A percentile compares a stretch with the other conserved stretches of the same genome.
These are phyloP conservation scores for Hippoglossus hippoglossus DNA, from an alignment of 2,797 vertebrate genomes.

Conservation along the genomic window DNA sequence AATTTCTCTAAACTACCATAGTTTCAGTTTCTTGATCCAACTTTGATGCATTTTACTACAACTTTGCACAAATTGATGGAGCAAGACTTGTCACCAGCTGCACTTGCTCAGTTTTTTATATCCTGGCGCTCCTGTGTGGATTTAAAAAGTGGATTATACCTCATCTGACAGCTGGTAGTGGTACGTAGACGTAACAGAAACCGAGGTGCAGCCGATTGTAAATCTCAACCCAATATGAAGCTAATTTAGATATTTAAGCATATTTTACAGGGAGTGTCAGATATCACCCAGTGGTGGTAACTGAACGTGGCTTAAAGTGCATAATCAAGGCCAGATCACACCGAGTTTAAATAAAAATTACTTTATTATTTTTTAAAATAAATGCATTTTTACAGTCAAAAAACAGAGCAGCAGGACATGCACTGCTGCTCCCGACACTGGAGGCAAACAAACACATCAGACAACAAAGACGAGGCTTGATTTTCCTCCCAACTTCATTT, in stretches of 20 bases:
- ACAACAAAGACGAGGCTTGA: conserved; percentile 54
- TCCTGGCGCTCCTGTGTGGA: too few relatives aligned
- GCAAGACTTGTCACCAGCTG: too few relatives aligned
- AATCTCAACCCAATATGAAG: too few relatives aligned
- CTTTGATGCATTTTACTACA: neutral
- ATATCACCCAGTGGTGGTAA: too few relatives aligned
- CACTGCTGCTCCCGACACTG: conserved; percentile 77
- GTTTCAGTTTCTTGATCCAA: neutral
- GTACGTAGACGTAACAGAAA: too few relatives aligned
- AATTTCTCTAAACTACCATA: neutral
- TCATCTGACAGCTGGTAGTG: too few relatives aligned
- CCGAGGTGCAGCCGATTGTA: too few relatives aligned
- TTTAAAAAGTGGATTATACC: too few relatives aligned
- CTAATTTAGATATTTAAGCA: too few relatives aligned
- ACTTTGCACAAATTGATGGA: neutral
- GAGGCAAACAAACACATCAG: conserved; percentile 72
- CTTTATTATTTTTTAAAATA: conserved; percentile 86
- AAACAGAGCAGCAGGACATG: conserved; percentile 82
- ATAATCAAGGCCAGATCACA: neutral
- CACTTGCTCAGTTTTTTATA: neutral
- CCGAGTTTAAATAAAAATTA: conserved; percentile 85
- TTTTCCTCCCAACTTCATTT: conserved; percentile 65
- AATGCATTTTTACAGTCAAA: conserved; percentile 88
- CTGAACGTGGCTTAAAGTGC: neutral
- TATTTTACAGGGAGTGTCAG: too few relatives aligned